A percentile compares a stretch with the other conserved stretches of the same genome.
Evolutionary conservation across 2,113 vertebrate species (phyloP).

Genomic region (Megaptera novaeangliae): DNA sequence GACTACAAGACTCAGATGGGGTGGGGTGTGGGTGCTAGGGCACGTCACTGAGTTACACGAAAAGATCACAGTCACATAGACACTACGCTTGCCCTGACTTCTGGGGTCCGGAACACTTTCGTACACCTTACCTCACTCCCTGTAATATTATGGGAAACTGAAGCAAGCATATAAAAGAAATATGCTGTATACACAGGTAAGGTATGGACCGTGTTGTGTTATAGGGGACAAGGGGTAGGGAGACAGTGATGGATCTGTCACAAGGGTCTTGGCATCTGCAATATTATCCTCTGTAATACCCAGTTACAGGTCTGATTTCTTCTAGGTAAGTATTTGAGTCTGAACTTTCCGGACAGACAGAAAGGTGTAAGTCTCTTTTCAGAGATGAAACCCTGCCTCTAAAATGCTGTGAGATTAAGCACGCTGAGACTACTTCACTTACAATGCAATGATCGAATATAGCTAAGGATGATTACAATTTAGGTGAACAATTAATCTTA

Average conservation of each 20-base stretch:
- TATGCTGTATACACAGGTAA: background rate
- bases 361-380: background rate
- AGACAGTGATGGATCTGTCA: background rate
- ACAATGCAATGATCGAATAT: background rate
- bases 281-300: background rate
- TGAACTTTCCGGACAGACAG: background rate
- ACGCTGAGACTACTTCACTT: background rate
- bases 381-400: background rate
- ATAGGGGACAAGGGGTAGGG: accelerated
- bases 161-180: background rate
- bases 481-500: background rate
- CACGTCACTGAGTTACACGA: background rate
- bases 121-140: background rate
- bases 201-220: background rate
- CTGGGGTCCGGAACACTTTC: background rate
- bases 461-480: background rate
- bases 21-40: accelerated
- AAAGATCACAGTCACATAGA: background rate
- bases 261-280: background rate
- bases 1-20: background rate
- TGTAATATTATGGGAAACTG: background rate
- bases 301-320: background rate
- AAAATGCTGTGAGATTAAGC: background rate
- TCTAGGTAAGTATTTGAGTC: background rate
- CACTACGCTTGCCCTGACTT: background rate